Percentiles rank a stretch among this genome's conserved stretches.
Evolutionary conservation across 2,113 vertebrate species (phyloP).

Genomic region (Chroicocephalus ridibundus): DNA sequence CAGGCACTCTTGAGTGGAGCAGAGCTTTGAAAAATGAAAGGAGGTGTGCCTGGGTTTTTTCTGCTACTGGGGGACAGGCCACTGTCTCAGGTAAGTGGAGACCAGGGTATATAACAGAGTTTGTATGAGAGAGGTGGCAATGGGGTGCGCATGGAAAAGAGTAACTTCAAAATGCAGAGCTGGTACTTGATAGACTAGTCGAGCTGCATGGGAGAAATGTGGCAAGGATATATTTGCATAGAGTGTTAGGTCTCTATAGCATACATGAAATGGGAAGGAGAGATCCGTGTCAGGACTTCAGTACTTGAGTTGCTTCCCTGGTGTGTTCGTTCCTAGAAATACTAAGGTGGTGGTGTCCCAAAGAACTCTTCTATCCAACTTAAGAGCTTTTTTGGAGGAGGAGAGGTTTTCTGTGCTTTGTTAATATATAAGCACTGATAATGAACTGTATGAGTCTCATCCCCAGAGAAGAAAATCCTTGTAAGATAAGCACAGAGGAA

Average conservation of each 20-base stretch:
- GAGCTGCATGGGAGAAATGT: background rate
- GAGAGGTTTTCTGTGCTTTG: background rate
- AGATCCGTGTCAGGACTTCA: background rate
- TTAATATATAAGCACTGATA: background rate
- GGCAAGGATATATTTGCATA: background rate
- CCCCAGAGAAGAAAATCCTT: background rate
- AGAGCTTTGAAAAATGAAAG: background rate
- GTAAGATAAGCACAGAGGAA: background rate
- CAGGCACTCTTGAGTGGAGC: background rate
- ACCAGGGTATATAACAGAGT: background rate
- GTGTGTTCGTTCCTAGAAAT: background rate
- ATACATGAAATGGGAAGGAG: background rate
- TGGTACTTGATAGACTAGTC: background rate
- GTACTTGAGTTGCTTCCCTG: background rate
- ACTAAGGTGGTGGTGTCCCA: background rate
- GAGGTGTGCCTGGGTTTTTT: background rate
- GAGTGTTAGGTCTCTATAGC: background rate
- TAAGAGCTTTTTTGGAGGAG: background rate
- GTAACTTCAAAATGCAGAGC: background rate
- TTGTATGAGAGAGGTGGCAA: background rate
- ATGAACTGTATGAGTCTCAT: background rate
- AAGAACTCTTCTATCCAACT: background rate
- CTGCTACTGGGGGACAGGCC: background rate
- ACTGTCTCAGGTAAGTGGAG: background rate
- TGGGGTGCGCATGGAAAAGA: background rate